These are phyloP conservation scores for Cygnus atratus DNA, from an alignment of 2,113 vertebrate species.

Conservation along the genomic window DNA sequence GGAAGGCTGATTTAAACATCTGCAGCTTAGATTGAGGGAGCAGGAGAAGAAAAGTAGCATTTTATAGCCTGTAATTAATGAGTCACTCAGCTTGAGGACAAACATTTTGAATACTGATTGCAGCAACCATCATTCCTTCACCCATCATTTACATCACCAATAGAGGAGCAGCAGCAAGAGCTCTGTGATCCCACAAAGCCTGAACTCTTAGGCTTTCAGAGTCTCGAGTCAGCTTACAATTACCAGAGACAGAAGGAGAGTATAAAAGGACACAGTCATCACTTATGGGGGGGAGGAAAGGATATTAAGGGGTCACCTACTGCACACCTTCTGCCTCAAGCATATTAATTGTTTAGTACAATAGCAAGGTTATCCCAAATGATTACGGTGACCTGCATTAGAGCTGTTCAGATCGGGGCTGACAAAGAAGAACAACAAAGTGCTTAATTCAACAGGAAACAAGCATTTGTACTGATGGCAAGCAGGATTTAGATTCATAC, in stretches of 20 bases:
- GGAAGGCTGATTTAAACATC: background rate
- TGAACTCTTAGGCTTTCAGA: background rate
- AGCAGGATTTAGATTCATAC: background rate
- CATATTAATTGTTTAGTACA: background rate
- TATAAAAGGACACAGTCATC: background rate
- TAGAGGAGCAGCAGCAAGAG: background rate
- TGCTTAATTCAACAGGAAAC: background rate
- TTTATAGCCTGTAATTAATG: constrained; percentile 60
- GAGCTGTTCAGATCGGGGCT: background rate
- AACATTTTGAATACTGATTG: constrained; percentile 57
- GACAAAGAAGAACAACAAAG: background rate
- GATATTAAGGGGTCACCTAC: background rate
- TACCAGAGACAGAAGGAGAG: background rate
- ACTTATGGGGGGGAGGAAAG: background rate
- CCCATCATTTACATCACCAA: background rate
- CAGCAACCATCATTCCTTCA: background rate
- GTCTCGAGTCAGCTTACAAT: background rate
- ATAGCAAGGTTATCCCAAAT: background rate
- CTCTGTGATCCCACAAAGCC: background rate
- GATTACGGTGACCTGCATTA: background rate
- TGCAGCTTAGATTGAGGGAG: background rate
- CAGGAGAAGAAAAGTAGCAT: constrained; percentile 25
- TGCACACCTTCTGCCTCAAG: background rate
- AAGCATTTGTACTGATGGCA: background rate
- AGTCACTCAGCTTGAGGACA: constrained; percentile 33